Evolutionary conservation across 2,113 vertebrate species (phyloP).

Genomic region (mouse (Mus musculus)): GRCm39 chr2:82057001-82057500

Average conservation of each 20-base stretch:
- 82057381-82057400: neutral
- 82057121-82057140: neutral
- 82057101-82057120: neutral
- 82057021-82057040: neutral
- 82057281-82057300: too few relatives aligned
- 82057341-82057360: neutral
- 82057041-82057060: neutral
- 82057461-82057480: rapidly evolving
- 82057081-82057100: neutral
- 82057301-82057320: neutral
- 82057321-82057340: neutral
- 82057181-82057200: neutral
- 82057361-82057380: neutral
- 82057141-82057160: neutral
- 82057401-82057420: neutral
- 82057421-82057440: neutral
- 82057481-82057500: neutral
- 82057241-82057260: neutral
- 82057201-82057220: neutral
- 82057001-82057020: neutral
- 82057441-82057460: neutral
- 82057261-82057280: too few relatives aligned
- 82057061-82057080: neutral
- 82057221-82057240: neutral
- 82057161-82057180: neutral